Evolutionary conservation across 2,888 invertebrate genomes (phyloP), one percentile per base, ranked within the genome.

Genomic region (Xylota sylvarum): DNA sequence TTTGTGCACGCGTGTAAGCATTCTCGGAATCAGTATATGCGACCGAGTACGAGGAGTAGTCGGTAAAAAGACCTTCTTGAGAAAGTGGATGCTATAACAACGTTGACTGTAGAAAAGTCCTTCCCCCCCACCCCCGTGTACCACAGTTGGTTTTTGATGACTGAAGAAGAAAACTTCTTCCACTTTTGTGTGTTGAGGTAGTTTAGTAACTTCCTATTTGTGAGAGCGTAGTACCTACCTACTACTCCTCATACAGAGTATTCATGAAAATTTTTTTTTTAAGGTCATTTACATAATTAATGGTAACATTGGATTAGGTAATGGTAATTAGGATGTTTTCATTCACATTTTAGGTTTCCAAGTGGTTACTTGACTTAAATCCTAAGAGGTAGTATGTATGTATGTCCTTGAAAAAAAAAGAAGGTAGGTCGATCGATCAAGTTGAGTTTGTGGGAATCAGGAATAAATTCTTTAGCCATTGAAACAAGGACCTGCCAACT

Each of bases 1-100:
- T 62, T 40, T 62, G 27, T 62, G 60, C 60, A 40, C 40, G 4
- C 50, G 50, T 27, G 43, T 43, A 43, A 62, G 60, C 43, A 40
- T 60, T 37, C 23, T n/a, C 37, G 12, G 58, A 37, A 56, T 56
- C 32, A 56, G 32, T 30, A 32, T 14, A 10, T 9, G 10, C 12
- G n/a, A n/a, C n/a, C n/a, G 10, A 7, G 7, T 4, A 40, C 37
- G 37, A 52, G 30, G 6, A 30, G 5, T n/a, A 55, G n/a, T 30
- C 32, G 9, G 14, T 17, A 19, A 5, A 58, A 12, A 14, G 35
- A 37, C 37, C 58, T 19, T 19, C 19, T 56, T 56, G 17, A 35
- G 56, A 17, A 37, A 35, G 37, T 58, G 35, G 12, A 37, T 35
- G 17, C 32, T 32, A 14, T 56, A 19, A 58, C 35, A 58, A 58